These are phyloP conservation scores for Oreonectes daqikongensis DNA, from an alignment of 2,797 vertebrate species.

Conservation along the genomic window DNA sequence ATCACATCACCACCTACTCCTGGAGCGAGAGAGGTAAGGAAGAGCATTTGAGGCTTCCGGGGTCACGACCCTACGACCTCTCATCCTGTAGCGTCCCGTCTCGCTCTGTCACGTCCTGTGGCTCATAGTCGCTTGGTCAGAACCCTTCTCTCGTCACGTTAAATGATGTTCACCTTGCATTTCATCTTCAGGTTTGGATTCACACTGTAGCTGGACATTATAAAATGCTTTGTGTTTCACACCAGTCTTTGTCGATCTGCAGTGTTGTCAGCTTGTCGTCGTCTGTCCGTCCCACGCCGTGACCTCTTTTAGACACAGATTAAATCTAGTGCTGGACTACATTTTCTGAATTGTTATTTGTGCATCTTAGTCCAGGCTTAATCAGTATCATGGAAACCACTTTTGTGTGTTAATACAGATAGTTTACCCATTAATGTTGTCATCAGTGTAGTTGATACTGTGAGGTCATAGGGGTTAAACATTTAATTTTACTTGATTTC, in stretches of 20 bases:
- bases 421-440: too few species aligned
- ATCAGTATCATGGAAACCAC: neutral
- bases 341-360: neutral
- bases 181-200: conserved; percentile 46
- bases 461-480: too few species aligned
- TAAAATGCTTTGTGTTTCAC: conserved; percentile 33
- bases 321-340: conserved; percentile 28
- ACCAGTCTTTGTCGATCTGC: conserved; percentile 1
- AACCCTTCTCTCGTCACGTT: conserved; percentile 34
- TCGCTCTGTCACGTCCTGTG: conserved; percentile 49
- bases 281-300: conserved; percentile 25
- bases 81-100: conserved; percentile 27
- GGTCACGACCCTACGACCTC: conserved; percentile 15
- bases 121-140: conserved; percentile 43
- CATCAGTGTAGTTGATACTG: too few species aligned
- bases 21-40: conserved; percentile 85
- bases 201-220: neutral
- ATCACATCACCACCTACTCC: conserved; percentile 76
- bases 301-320: conserved; percentile 27
- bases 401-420: too few species aligned
- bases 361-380: conserved; percentile 22
- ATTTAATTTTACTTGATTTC: too few species aligned
- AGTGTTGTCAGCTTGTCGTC: conserved; percentile 19
- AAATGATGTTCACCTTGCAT: conserved; percentile 20
- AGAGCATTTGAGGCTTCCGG: conserved; percentile 16